Evolutionary conservation across 2,113 vertebrate species (phyloP).

Genomic region (Lipophrys pholis): DNA sequence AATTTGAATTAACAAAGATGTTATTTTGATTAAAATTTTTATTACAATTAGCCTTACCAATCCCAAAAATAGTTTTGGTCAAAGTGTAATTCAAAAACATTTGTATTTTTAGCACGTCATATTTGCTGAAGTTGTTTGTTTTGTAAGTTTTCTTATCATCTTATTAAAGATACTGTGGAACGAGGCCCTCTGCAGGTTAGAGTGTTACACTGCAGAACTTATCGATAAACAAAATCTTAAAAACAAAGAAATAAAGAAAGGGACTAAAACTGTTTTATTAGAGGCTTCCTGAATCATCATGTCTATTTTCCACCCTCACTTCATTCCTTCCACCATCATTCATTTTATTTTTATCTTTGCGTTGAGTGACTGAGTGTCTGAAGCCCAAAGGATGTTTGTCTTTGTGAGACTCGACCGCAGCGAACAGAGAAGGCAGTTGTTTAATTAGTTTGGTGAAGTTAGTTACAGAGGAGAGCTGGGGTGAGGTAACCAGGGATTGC

Average conservation of each 20-base stretch:
- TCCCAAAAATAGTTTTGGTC: too few species aligned
- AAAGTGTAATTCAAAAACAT: too few species aligned
- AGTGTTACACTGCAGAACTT: slow-evolving; percentile 57
- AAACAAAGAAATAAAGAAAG: neutral
- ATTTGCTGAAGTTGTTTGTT: neutral
- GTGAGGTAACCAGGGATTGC: slow-evolving; percentile 65
- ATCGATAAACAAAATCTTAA: neutral
- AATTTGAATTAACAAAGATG: too few species aligned
- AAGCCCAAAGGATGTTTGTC: slow-evolving; percentile 29
- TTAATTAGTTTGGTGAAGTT: slow-evolving; percentile 46
- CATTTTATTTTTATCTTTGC: slow-evolving; percentile 9
- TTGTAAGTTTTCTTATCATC: neutral
- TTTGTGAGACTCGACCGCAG: slow-evolving; percentile 9
- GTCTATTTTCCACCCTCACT: neutral
- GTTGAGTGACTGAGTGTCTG: slow-evolving; percentile 39
- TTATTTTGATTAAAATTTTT: too few species aligned
- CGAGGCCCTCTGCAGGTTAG: slow-evolving; percentile 56
- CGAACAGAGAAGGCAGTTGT: slow-evolving; percentile 12
- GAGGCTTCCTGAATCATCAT: neutral
- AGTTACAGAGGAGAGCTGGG: slow-evolving; percentile 2
- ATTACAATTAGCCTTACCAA: too few species aligned
- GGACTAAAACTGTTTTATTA: neutral
- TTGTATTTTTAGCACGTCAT: neutral
- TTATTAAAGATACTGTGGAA: neutral
- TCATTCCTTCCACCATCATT: neutral